Evolutionary conservation across 2,113 vertebrate genomes (phyloP).

Genomic region (Podarcis cretensis): DNA sequence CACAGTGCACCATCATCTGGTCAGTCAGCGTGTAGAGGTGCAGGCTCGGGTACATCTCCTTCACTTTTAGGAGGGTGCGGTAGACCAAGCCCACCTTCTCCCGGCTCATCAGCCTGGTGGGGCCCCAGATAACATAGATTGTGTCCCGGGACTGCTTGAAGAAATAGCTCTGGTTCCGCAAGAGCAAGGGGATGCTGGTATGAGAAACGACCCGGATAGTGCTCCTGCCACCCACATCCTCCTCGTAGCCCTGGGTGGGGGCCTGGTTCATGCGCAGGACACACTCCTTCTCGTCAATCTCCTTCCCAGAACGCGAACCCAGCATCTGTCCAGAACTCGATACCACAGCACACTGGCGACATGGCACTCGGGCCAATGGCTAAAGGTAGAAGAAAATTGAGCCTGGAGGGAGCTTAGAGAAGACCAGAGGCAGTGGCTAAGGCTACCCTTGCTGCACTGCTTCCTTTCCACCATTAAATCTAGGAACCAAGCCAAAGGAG

Average conservation of each 20-base stretch:
- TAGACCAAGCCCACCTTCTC: constrained; percentile 83
- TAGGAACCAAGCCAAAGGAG: background rate
- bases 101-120: constrained; percentile 85
- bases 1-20: constrained; percentile 87
- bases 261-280: constrained; percentile 96
- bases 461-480: background rate
- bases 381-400: background rate
- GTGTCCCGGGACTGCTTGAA: constrained; percentile 84
- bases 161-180: constrained; percentile 84
- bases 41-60: constrained; percentile 76
- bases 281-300: constrained; percentile 84
- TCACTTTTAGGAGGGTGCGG: constrained; percentile 77
- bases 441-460: background rate
- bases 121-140: constrained; percentile 92
- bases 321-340: constrained; percentile 97
- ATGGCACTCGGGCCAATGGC: constrained; percentile 69
- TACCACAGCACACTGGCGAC: constrained; percentile 85
- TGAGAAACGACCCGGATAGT: constrained; percentile 90
- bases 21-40: constrained; percentile 86
- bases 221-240: constrained; percentile 85
- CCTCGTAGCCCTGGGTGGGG: constrained; percentile 84
- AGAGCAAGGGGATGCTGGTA: constrained; percentile 88
- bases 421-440: background rate
- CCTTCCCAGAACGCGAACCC: constrained; percentile 76
- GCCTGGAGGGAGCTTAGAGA: background rate